phyloP scores from a whole-genome alignment of 2,113 vertebrate species.

The Odobenus rosmarus region DNA sequence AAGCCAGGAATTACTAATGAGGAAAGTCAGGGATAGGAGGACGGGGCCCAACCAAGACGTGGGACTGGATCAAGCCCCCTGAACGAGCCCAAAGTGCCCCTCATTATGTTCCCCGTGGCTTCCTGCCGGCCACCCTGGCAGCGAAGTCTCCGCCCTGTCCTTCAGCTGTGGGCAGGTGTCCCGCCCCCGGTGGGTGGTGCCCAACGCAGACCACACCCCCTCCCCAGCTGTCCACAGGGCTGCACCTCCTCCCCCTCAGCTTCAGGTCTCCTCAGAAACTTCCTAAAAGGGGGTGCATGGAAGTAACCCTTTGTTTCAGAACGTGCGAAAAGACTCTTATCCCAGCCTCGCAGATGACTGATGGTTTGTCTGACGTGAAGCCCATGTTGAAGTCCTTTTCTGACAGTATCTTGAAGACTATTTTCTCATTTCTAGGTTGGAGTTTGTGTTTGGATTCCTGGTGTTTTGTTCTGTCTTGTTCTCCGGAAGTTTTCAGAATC shows the following conservation, averaged over 20 bases:
- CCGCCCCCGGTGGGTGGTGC: not conserved
- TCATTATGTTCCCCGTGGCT: accelerated
- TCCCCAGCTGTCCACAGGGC: not conserved
- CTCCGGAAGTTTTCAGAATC: not conserved
- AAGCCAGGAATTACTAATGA: not conserved
- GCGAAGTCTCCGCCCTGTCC: not conserved
- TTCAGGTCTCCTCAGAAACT: not conserved
- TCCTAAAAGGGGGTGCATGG: no score
- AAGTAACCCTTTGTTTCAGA: not conserved
- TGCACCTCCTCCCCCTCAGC: not conserved
- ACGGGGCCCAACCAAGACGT: not conserved
- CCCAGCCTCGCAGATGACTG: accelerated
- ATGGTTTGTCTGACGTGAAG: not conserved
- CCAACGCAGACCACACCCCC: not conserved
- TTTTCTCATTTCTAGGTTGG: not conserved
- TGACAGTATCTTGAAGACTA: not conserved
- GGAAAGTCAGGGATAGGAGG: not conserved
- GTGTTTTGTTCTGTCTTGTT: not conserved
- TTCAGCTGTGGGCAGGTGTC: not conserved
- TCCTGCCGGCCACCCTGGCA: not conserved
- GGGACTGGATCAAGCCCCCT: not conserved
- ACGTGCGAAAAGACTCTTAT: not conserved
- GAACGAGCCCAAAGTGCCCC: no score
- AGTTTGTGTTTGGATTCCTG: not conserved
- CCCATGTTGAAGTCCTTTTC: not conserved